Evolutionary conservation across 2,888 invertebrate genomes (phyloP).

Genomic region (Dermolepida albohirtum): DNA sequence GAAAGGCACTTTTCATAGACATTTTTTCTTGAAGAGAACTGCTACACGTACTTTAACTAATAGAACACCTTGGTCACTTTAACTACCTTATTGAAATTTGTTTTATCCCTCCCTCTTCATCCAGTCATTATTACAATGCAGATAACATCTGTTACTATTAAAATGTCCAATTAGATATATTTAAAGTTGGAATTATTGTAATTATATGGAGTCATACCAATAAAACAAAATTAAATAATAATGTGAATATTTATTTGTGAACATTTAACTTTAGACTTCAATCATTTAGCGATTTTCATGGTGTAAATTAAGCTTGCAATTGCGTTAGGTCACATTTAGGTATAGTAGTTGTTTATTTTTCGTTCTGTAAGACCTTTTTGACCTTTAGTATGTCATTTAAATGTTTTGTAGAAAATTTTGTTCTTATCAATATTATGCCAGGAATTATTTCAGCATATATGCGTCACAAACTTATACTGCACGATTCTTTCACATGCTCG

Average conservation of each 20-base stretch:
- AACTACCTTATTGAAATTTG: background rate
- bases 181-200: no score
- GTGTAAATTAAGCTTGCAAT: constrained; percentile 11
- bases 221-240: no score
- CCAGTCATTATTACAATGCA: constrained; percentile 1
- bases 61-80: background rate
- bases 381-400: constrained; percentile 12
- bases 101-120: constrained; percentile 3
- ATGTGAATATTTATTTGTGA: background rate
- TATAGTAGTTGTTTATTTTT: constrained; percentile 16
- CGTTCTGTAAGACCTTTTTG: constrained; percentile 30
- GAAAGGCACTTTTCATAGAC: constrained; percentile 48
- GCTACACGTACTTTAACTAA: background rate
- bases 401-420: background rate
- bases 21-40: constrained; percentile 40
- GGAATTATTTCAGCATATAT: background rate
- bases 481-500: background rate
- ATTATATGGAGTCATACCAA: no score
- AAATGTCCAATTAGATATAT: no score
- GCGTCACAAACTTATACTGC: background rate
- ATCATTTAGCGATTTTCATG: background rate
- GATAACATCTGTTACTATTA: background rate
- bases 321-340: background rate
- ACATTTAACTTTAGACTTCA: background rate
- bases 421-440: background rate